Evolutionary conservation across 1,140 invertebrate species (phyloP).

Genomic region (Lepidotrigona ventralis): DNA sequence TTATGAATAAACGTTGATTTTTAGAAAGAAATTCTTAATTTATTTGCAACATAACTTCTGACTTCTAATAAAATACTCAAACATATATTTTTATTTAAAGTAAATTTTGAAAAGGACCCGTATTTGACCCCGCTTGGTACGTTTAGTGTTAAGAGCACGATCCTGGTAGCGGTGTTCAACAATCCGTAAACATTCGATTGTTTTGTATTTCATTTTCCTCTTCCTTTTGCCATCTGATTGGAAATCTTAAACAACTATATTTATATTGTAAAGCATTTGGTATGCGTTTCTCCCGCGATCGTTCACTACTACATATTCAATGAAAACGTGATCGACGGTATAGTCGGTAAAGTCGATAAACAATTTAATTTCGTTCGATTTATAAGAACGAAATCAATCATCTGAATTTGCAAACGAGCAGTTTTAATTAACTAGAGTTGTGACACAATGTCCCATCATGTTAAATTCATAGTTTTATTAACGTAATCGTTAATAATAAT

Average conservation of each 20-base stretch:
- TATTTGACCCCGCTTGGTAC: too few species aligned
- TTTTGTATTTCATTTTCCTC: slow-evolving; percentile 28
- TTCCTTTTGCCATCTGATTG: slow-evolving; percentile 53
- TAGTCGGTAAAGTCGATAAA: background rate
- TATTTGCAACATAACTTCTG: too few species aligned
- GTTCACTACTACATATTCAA: slow-evolving; percentile 11
- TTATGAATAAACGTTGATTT: too few species aligned
- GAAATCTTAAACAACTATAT: slow-evolving; percentile 63
- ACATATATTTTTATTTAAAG: too few species aligned
- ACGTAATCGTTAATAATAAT: background rate
- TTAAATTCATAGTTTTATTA: background rate
- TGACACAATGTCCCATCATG: too few species aligned
- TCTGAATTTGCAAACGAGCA: background rate
- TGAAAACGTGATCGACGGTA: too few species aligned
- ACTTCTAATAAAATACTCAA: too few species aligned
- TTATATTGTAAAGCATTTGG: slow-evolving; percentile 63
- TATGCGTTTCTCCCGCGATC: slow-evolving; percentile 51
- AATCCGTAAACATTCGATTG: slow-evolving; percentile 31
- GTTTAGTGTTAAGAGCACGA: background rate
- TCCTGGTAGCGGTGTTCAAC: slow-evolving; percentile 4
- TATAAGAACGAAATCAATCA: background rate
- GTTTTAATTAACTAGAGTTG: background rate
- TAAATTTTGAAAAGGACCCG: too few species aligned
- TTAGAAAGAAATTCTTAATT: too few species aligned
- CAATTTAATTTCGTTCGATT: background rate